phyloP scores from a whole-genome alignment of 2,797 vertebrate genomes.

The Rachycentron canadum region DNA sequence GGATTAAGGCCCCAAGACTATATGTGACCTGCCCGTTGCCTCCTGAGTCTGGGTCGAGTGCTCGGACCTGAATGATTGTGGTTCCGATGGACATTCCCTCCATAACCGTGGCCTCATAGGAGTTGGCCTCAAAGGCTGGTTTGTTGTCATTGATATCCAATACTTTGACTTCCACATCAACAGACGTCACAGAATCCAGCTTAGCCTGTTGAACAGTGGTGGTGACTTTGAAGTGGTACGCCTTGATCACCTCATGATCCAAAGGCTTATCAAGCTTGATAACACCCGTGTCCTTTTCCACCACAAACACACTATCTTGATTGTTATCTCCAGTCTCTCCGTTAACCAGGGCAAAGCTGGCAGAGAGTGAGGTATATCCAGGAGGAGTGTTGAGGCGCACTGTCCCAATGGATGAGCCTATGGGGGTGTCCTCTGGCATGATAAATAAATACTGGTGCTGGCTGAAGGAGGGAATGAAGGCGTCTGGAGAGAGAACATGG shows the following conservation, averaged over 20 bases:
- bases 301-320: slow-evolving; percentile 89
- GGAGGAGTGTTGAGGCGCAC: slow-evolving; percentile 83
- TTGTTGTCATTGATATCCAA: slow-evolving; percentile 97
- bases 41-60: slow-evolving; percentile 90
- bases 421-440: slow-evolving; percentile 89
- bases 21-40: slow-evolving; percentile 96
- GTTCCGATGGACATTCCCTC: slow-evolving; percentile 94
- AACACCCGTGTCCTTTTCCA: slow-evolving; percentile 92
- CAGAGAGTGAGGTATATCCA: slow-evolving; percentile 75
- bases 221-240: slow-evolving; percentile 92
- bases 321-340: slow-evolving; percentile 93
- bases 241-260: slow-evolving; percentile 89
- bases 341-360: slow-evolving; percentile 88
- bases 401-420: slow-evolving; percentile 91
- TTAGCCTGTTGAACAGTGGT: slow-evolving; percentile 89
- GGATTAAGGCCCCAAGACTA: slow-evolving; percentile 84
- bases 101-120: slow-evolving; percentile 92
- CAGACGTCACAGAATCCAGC: slow-evolving; percentile 89
- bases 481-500: slow-evolving; percentile 92
- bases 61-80: slow-evolving; percentile 92
- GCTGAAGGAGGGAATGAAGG: slow-evolving; percentile 89
- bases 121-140: slow-evolving; percentile 91
- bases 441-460: slow-evolving; percentile 93
- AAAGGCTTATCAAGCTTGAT: slow-evolving; percentile 95
- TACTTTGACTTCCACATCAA: slow-evolving; percentile 93